Conservation (phyloP, 2,797 vertebrate genomes). For the Pelodytes ibericus region DNA sequence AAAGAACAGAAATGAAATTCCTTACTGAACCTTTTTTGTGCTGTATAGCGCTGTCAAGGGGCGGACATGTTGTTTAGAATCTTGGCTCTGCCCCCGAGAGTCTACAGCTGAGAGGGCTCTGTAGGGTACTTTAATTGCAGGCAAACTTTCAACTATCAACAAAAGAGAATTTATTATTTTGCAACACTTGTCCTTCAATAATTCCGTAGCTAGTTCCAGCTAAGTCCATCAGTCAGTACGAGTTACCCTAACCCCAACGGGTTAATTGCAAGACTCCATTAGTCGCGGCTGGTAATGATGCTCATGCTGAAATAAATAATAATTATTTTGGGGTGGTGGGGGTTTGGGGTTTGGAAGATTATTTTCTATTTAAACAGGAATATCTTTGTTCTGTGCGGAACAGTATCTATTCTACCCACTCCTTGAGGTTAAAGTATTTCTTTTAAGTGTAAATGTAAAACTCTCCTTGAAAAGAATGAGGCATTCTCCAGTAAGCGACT, state of each 20-base stretch:
- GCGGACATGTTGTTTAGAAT: no score
- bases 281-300: conserved; percentile 35
- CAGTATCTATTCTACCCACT: conserved; percentile 40
- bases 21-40: no score
- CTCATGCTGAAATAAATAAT: conserved; percentile 21
- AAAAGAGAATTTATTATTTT: no score
- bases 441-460: conserved; percentile 55
- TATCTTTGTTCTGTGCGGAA: conserved; percentile 45
- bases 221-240: not conserved
- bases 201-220: no score
- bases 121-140: no score
- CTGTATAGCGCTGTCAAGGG: no score
- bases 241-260: not conserved
- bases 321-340: conserved; percentile 5
- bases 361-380: conserved; percentile 37
- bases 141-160: no score
- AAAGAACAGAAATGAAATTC: no score
- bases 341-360: conserved; percentile 29
- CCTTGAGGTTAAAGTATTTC: conserved; percentile 49
- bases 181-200: no score
- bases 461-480: conserved; percentile 44
- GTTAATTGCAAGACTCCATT: conserved; percentile 27
- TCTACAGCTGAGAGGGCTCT: no score
- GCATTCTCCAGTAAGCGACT: conserved; percentile 33
- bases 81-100: no score